Conservation (phyloP, 1,140 invertebrate species). For the Drosophila sproati region DNA sequence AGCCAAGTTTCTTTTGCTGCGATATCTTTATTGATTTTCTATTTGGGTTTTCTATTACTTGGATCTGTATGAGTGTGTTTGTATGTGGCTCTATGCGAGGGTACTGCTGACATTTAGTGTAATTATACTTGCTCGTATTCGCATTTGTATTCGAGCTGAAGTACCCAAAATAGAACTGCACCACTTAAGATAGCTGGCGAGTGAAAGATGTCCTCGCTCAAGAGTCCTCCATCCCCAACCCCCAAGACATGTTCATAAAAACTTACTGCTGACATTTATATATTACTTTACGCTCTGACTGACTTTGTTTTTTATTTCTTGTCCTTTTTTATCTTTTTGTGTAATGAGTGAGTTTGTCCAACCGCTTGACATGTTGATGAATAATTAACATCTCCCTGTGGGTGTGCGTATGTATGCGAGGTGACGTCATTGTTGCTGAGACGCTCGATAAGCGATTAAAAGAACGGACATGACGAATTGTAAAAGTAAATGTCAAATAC, state of each 20-base stretch:
- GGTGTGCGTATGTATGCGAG: neutral
- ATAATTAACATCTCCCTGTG: slow-evolving; percentile 60
- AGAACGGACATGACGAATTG: slow-evolving; percentile 20
- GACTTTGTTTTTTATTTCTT: slow-evolving; percentile 28
- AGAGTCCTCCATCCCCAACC: neutral
- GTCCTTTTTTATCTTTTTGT: slow-evolving; percentile 13
- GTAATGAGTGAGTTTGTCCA: slow-evolving; percentile 16
- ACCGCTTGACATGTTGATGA: slow-evolving; percentile 38
- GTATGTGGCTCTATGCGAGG: slow-evolving; percentile 5
- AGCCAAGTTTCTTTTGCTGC: slow-evolving; percentile 43
- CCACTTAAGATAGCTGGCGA: slow-evolving; percentile 1
- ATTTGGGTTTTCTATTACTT: slow-evolving; percentile 52
- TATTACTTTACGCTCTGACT: neutral
- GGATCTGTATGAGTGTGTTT: slow-evolving; percentile 5
- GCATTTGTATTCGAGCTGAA: slow-evolving; percentile 32
- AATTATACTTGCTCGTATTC: slow-evolving; percentile 48
- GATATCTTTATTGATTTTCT: slow-evolving; percentile 66
- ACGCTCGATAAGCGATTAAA: slow-evolving; percentile 65
- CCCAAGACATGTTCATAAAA: neutral
- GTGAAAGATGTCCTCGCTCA: slow-evolving; percentile 8
- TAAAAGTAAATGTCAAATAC: slow-evolving; percentile 25
- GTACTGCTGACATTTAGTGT: slow-evolving; percentile 41
- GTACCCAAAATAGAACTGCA: slow-evolving; percentile 43
- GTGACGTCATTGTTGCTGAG: slow-evolving; percentile 59
- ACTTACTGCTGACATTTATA: slow-evolving; percentile 41